Evolutionary conservation across 2,797 vertebrate genomes (phyloP).

Genomic region (Chelidonichthys spinosus): DNA sequence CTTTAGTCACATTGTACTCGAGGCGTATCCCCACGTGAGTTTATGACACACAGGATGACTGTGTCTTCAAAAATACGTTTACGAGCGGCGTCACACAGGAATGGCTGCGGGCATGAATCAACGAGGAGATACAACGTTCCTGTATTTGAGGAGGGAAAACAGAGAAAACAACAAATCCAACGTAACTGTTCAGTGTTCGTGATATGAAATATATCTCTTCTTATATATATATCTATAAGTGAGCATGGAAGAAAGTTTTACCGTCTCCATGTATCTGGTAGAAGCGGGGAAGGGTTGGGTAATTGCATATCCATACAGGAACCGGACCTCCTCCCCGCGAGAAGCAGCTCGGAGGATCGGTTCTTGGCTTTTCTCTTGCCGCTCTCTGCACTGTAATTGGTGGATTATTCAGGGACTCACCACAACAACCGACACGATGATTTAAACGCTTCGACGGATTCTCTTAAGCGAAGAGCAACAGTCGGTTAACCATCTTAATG

Average conservation of each 20-base stretch:
- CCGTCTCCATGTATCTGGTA: constrained; percentile 5
- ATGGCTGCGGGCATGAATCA: neutral
- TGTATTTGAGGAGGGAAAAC: neutral
- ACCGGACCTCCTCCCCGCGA: constrained; percentile 53
- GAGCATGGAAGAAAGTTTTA: too few relatives aligned
- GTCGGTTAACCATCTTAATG: constrained; percentile 59
- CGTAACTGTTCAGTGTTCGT: too few relatives aligned
- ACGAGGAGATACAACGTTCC: too few relatives aligned
- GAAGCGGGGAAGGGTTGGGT: constrained; percentile 48
- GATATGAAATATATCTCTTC: too few relatives aligned
- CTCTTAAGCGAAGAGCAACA: constrained; percentile 43
- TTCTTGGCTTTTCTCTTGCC: constrained; percentile 37
- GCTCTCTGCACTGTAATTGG: constrained; percentile 60
- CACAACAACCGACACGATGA: constrained; percentile 51
- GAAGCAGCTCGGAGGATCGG: constrained; percentile 43
- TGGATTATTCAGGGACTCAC: constrained; percentile 63
- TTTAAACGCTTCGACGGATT: constrained; percentile 51
- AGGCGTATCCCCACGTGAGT: neutral
- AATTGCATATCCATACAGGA: constrained; percentile 53
- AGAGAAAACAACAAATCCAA: neutral
- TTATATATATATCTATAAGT: too few relatives aligned
- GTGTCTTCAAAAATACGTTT: neutral
- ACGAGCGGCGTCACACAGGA: neutral
- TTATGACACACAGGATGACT: neutral
- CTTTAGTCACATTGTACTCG: neutral